phyloP scores from a whole-genome alignment of 2,888 invertebrate species.

The Zaprionus lineosus region DNA sequence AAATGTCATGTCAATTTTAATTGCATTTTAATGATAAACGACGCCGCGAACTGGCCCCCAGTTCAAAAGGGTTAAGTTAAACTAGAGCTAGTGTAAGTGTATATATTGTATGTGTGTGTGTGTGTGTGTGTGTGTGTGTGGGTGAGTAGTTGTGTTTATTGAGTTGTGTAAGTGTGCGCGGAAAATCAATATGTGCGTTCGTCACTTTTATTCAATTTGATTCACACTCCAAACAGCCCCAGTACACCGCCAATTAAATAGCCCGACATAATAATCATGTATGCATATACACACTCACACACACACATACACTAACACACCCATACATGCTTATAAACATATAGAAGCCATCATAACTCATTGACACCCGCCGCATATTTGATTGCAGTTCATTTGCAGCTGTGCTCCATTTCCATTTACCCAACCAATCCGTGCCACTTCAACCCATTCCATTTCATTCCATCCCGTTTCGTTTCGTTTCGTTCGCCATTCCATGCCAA shows the following conservation, averaged over 20 bases:
- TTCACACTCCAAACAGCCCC: slow-evolving; percentile 2
- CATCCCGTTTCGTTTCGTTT: too few species aligned
- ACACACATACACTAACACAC: background rate
- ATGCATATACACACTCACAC: background rate
- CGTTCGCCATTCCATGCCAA: too few species aligned
- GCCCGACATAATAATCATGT: slow-evolving; percentile 36
- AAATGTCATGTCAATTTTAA: slow-evolving; percentile 73
- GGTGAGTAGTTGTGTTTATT: too few species aligned
- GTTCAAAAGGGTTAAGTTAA: background rate
- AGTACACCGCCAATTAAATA: slow-evolving; percentile 31
- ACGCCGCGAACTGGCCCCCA: slow-evolving; percentile 38
- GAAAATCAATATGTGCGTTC: slow-evolving; percentile 53
- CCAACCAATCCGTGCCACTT: too few species aligned
- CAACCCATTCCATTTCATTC: too few species aligned
- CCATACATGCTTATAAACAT: background rate
- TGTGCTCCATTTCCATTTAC: slow-evolving; percentile 1
- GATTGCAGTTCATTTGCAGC: slow-evolving; percentile 52
- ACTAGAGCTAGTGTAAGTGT: background rate
- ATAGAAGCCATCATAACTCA: slow-evolving; percentile 35
- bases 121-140: background rate
- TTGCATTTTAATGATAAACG: slow-evolving; percentile 73
- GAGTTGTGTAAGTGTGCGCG: background rate
- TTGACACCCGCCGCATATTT: slow-evolving; percentile 34
- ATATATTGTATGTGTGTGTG: background rate
- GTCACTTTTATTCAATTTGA: slow-evolving; percentile 60